Base-by-base conservation (phyloP, 2,113 vertebrate species). In the Oreochromis niloticus region DNA sequence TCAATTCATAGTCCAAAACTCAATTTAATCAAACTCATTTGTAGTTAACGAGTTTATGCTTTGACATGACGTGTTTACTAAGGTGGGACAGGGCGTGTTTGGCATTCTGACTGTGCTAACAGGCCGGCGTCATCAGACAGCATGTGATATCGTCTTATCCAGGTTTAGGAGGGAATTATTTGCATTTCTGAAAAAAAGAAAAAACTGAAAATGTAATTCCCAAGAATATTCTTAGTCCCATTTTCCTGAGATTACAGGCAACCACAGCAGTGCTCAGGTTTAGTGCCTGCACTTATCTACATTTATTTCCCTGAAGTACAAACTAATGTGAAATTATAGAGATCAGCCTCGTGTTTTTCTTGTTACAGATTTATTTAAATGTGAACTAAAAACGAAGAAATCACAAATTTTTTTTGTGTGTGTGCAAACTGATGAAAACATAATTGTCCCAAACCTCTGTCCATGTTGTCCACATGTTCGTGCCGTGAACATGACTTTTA, bases 401-500 rank as follows among this genome's bases (percentile, higher is more conserved):
- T 68, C 19, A 68, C 63, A 22, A 41, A 22, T 68, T 10, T 10
- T 68, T 39, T 30, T 16, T 59, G 16, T 55, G 1, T 19, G 32
- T 71, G 63, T n/a, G 19, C 32, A n/a, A 39, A 66, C 34, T 71
- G 63, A 41, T 41, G n/a, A 43, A 68, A 68, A 41, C 7, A 41
- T 24, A 12, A 87, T 59, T 86, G 79, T 85, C 55, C 71, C 71
- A 59, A 46, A 85, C 83, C n/a, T 82, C 50, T 56, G 63, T 87
- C 78, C 52, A 4, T 56, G 41, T 82, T 61, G 81, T 91, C 55
- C 50, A 71, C 87, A 3, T 80, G 86, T 50, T 56, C 4, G 94
- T 96, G 96, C 96, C 95, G 94, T 97, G 92, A 92, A 73, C 94
- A 75, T 2, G 85, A 75, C 71, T 75, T 96, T 96, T 94, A 93